These are phyloP conservation scores for Aplochiton taeniatus DNA, from an alignment of 2,797 vertebrate species.

Conservation along the genomic window DNA sequence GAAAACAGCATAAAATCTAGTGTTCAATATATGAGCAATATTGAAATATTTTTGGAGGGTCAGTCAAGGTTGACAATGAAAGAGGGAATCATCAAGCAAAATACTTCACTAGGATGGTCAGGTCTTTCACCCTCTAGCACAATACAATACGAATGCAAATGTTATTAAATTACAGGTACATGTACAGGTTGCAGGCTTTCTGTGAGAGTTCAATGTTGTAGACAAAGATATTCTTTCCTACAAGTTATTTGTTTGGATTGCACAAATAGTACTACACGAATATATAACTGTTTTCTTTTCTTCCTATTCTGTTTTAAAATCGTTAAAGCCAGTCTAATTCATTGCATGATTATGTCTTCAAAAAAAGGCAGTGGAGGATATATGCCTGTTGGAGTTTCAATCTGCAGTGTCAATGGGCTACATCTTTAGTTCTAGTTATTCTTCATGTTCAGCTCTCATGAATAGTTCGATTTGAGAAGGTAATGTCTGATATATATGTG, in stretches of 20 bases:
- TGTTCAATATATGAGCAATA: slow-evolving; percentile 64
- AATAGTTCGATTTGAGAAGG: slow-evolving; percentile 47
- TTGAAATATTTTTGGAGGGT: slow-evolving; percentile 56
- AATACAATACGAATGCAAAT: slow-evolving; percentile 4
- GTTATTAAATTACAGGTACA: neutral
- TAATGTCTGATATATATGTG: slow-evolving; percentile 33
- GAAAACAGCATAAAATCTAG: slow-evolving; percentile 59
- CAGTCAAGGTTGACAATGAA: slow-evolving; percentile 40
- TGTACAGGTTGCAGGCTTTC: neutral
- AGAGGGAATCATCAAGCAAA: slow-evolving; percentile 12
- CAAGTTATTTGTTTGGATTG: too few species aligned
- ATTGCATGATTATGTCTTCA: too few species aligned
- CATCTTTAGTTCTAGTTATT: too few species aligned
- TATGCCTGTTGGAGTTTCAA: too few species aligned
- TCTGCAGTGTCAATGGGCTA: too few species aligned
- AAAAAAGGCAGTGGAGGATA: too few species aligned
- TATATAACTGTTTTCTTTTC: too few species aligned
- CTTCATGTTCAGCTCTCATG: neutral
- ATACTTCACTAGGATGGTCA: slow-evolving; percentile 26
- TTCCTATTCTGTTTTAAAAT: too few species aligned
- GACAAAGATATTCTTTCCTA: neutral
- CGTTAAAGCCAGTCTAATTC: too few species aligned
- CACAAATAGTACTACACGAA: too few species aligned
- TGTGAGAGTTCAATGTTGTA: slow-evolving; percentile 1
- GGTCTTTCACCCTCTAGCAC: slow-evolving; percentile 8